phyloP scores from a whole-genome alignment of 1,140 invertebrate genomes.

The Panagrolaimus sp. region DNA sequence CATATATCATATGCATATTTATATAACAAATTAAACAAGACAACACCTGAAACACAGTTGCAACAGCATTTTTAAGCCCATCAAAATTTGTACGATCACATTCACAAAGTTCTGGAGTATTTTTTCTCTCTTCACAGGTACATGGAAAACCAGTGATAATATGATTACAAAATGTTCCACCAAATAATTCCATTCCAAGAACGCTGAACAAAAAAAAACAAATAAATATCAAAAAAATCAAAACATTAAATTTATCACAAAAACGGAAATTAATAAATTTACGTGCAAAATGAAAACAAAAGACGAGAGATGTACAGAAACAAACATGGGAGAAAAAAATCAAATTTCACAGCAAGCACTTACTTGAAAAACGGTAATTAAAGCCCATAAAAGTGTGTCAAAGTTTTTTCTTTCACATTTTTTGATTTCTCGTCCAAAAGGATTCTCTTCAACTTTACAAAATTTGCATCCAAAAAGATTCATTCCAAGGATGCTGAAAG shows the following conservation, averaged over 20 bases:
- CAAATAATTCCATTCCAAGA: constrained; percentile 90
- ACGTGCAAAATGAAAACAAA: no score
- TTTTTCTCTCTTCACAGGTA: constrained; percentile 80
- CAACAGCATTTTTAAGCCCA: constrained; percentile 88
- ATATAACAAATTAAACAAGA: constrained; percentile 32
- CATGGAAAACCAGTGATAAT: constrained; percentile 69
- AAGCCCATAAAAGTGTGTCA: constrained; percentile 97
- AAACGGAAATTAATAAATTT: constrained; percentile 70
- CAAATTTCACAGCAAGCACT: constrained; percentile 51
- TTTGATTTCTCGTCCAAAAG: constrained; percentile 62
- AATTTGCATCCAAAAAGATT: constrained; percentile 99
- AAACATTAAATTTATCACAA: constrained; percentile 23
- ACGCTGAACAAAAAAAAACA: constrained; percentile 45
- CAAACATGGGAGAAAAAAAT: constrained; percentile 16
- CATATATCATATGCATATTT: constrained; percentile 8
- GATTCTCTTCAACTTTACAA: constrained; percentile 71
- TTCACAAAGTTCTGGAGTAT: constrained; percentile 66
- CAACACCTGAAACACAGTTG: constrained; percentile 91
- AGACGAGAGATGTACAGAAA: not conserved
- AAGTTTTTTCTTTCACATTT: constrained; percentile 86
- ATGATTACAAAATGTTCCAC: constrained; percentile 91
- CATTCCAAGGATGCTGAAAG: constrained; percentile 92
- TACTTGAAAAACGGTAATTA: constrained; percentile 99
- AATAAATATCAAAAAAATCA: constrained; percentile 18
- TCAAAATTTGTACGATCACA: constrained; percentile 95